Conservation (phyloP, 2,797 vertebrate species). For the Myotis vivesi region DNA sequence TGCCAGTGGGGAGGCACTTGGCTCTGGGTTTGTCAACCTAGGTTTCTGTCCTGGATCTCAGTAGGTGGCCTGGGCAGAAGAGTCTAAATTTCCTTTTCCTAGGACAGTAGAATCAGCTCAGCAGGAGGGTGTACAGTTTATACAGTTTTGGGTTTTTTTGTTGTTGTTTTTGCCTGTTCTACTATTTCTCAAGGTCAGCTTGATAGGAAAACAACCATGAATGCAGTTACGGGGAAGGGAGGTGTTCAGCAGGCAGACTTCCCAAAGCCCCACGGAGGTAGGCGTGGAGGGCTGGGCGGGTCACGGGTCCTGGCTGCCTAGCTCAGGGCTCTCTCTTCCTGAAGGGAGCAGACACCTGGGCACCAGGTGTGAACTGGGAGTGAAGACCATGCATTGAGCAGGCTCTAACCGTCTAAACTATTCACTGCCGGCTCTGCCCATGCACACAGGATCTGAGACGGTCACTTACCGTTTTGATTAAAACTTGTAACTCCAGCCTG, state of each 20-base stretch:
- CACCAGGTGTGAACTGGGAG: fast-evolving
- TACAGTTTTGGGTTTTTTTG: no score
- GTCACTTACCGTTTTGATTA: neutral
- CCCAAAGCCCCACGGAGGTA: neutral
- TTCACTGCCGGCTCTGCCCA: no score
- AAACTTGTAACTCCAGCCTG: neutral
- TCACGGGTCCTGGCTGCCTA: neutral
- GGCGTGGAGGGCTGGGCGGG: no score
- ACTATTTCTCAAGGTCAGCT: neutral
- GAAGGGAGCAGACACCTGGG: neutral
- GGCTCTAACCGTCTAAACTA: no score
- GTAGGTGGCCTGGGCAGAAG: fast-evolving
- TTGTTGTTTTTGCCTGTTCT: no score
- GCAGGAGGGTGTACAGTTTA: no score
- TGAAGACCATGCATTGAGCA: neutral
- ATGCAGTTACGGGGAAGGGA: fast-evolving
- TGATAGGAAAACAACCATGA: no score
- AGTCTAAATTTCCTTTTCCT: neutral
- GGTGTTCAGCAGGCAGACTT: neutral
- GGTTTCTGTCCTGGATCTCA: neutral
- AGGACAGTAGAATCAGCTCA: neutral
- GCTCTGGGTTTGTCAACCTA: no score
- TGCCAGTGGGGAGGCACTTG: fast-evolving
- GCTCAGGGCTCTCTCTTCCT: neutral
- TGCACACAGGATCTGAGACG: no score